Percentiles rank a stretch among this genome's conserved stretches.
phyloP scores from a whole-genome alignment of 35 echinoderm and acorn worm genomes.

The Amphiura filiformis region DNA sequence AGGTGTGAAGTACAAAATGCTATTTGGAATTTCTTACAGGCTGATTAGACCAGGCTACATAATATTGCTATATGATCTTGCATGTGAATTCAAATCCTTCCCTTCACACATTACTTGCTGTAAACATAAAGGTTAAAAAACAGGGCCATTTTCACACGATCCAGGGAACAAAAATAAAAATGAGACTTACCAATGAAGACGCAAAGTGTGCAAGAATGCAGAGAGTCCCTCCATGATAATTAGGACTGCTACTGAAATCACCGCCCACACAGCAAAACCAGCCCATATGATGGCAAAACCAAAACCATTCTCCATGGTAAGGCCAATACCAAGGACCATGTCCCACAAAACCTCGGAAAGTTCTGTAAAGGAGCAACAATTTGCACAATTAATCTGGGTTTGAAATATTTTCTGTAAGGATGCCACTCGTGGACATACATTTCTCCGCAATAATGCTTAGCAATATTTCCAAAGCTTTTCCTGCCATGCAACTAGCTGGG shows the following conservation, averaged over 20 bases:
- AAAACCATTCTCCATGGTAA: constrained; percentile 19
- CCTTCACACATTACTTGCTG: too few species aligned
- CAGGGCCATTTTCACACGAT: too few species aligned
- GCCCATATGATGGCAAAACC: constrained; percentile 67
- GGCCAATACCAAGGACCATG: constrained; percentile 77
- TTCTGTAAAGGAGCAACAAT: constrained; percentile 37
- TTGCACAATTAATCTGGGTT: not conserved
- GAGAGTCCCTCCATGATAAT: constrained; percentile 94
- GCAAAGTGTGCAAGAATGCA: constrained; percentile 92
- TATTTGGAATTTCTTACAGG: too few species aligned
- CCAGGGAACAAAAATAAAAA: too few species aligned
- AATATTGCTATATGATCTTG: too few species aligned
- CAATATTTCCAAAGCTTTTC: too few species aligned
- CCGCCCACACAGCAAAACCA: constrained; percentile 75
- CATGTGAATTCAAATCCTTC: too few species aligned
- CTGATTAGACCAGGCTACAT: too few species aligned
- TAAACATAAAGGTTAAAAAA: too few species aligned
- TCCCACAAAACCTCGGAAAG: constrained; percentile 88
- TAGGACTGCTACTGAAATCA: constrained; percentile 76
- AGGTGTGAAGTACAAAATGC: too few species aligned
- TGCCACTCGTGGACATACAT: not conserved
- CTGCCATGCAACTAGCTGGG: too few species aligned
- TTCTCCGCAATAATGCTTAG: not conserved
- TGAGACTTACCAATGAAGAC: constrained; percentile 93
- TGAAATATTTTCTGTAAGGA: not conserved